phyloP scores from a whole-genome alignment of 1,140 invertebrate genomes.

The Oryzaephilus surinamensis region DNA sequence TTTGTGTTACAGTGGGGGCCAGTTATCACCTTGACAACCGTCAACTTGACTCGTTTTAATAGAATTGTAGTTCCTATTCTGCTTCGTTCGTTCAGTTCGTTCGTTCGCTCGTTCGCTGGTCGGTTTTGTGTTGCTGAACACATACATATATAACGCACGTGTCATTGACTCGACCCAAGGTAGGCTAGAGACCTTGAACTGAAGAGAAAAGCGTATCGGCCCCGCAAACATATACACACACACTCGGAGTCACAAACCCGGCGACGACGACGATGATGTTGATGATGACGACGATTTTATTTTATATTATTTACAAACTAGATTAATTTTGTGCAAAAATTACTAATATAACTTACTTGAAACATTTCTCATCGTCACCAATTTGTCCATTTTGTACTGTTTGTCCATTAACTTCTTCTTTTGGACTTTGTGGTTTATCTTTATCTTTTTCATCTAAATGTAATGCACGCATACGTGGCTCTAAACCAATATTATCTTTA shows the following conservation, averaged over 20 bases:
- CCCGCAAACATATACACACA: not conserved
- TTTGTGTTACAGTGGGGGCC: conserved; percentile 16
- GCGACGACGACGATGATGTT: too few relatives aligned
- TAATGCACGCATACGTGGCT: conserved; percentile 60
- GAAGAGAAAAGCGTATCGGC: conserved; percentile 8
- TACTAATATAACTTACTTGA: conserved; percentile 63
- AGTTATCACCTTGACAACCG: conserved; percentile 31
- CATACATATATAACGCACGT: too few relatives aligned
- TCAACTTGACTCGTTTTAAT: too few relatives aligned
- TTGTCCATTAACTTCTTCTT: conserved; percentile 48
- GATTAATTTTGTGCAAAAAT: not conserved
- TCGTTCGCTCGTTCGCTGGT: too few relatives aligned
- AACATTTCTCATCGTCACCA: conserved; percentile 82
- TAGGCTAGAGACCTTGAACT: conserved; percentile 34
- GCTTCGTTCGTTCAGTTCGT: too few relatives aligned
- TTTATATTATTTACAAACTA: not conserved
- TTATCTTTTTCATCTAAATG: conserved; percentile 55
- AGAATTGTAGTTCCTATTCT: too few relatives aligned
- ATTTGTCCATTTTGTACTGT: conserved; percentile 65
- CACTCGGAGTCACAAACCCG: too few relatives aligned
- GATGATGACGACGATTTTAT: too few relatives aligned
- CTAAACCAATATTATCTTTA: conserved; percentile 52
- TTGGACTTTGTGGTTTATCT: conserved; percentile 56
- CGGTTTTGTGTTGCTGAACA: too few relatives aligned
- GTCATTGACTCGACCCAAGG: conserved; percentile 37